phyloP scores from a whole-genome alignment of 2,797 vertebrate genomes.

The Onychomys leucogaster region DNA sequence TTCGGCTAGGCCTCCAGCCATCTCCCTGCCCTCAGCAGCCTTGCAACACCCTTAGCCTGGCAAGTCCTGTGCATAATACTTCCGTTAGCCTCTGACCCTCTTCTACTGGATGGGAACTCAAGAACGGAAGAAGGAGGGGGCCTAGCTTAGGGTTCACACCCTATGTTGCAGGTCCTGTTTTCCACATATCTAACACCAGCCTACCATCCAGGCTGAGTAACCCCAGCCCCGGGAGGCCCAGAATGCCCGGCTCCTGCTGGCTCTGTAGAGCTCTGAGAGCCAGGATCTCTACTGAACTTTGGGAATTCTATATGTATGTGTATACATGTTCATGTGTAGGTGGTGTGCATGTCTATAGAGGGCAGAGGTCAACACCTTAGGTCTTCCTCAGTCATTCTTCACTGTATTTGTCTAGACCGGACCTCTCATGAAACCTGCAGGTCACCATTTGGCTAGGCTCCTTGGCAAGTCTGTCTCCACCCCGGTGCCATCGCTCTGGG shows the following conservation, averaged over 20 bases:
- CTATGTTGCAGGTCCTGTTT: background rate
- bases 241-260: background rate
- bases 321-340: background rate
- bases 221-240: background rate
- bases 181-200: no score
- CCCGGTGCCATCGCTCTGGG: background rate
- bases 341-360: background rate
- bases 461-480: background rate
- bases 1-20: background rate
- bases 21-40: background rate
- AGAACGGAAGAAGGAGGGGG: background rate
- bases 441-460: background rate
- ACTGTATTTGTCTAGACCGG: background rate
- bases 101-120: constrained; percentile 2
- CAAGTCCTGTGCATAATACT: background rate
- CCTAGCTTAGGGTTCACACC: background rate
- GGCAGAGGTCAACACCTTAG: background rate
- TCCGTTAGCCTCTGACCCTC: background rate
- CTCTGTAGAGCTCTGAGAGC: background rate
- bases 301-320: background rate
- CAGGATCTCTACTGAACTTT: background rate
- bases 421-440: background rate
- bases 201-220: background rate
- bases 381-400: background rate
- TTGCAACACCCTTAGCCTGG: background rate